These are phyloP conservation scores for Lasioglossum marginatum DNA, from an alignment of 2,888 invertebrate species.

Conservation along the genomic window DNA sequence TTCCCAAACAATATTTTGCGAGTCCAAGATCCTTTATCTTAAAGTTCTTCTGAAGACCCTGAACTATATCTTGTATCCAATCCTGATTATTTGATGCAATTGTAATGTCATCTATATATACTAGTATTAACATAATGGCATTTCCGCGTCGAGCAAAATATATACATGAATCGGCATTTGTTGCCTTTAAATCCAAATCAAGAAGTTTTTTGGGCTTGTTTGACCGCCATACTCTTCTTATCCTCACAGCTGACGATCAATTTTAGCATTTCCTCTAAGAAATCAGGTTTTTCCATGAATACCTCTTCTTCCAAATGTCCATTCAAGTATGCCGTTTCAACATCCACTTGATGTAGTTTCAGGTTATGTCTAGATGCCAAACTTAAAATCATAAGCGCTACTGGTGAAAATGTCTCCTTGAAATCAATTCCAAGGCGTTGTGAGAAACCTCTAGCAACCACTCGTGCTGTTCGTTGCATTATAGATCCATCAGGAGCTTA, in stretches of 20 bases:
- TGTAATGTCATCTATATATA: background rate
- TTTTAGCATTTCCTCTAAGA: background rate
- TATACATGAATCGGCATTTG: background rate
- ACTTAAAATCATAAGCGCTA: conserved; percentile 1
- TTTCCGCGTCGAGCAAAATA: background rate
- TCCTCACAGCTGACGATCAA: background rate
- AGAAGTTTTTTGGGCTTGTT: background rate
- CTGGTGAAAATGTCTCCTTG: background rate
- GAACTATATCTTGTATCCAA: background rate
- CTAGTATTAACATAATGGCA: background rate
- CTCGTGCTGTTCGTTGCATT: background rate
- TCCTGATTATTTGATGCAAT: background rate
- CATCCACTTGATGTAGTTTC: background rate
- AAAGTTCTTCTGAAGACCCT: background rate
- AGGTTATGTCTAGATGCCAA: background rate
- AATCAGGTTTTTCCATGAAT: background rate
- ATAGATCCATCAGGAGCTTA: background rate
- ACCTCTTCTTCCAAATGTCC: background rate
- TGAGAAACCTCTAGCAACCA: background rate
- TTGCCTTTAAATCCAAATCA: background rate
- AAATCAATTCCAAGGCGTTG: background rate
- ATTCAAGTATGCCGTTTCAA: background rate
- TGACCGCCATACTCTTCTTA: background rate
- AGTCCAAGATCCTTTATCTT: background rate
- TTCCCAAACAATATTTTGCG: background rate